Percentiles rank a stretch among this genome's conserved stretches.
These are phyloP conservation scores for Shinisaurus crocodilurus DNA, from an alignment of 2,113 vertebrate genomes.

Conservation along the genomic window DNA sequence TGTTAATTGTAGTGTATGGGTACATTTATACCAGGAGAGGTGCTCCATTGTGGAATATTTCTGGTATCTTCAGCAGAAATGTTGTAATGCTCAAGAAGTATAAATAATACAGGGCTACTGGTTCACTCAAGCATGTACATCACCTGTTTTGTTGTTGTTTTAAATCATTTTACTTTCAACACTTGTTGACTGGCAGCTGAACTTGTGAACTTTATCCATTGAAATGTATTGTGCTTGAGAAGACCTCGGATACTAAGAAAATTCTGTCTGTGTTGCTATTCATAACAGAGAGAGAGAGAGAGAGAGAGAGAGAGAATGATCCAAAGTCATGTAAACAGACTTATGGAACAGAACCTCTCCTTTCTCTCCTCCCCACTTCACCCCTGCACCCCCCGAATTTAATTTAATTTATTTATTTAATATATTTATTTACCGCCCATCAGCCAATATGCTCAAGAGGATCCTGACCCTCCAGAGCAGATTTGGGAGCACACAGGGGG, in stretches of 20 bases:
- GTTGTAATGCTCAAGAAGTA: constrained; percentile 26
- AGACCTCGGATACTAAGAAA: background rate
- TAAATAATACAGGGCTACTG: background rate
- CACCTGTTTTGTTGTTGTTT: background rate
- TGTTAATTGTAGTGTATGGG: no score
- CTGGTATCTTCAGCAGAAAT: constrained; percentile 62
- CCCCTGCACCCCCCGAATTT: no score
- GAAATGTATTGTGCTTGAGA: background rate
- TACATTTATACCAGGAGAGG: no score
- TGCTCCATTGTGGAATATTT: background rate
- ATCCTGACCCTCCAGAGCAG: no score
- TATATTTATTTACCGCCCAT: no score
- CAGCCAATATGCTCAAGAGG: no score
- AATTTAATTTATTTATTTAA: no score
- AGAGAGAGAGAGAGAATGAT: no score
- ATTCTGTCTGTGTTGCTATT: background rate
- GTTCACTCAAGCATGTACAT: background rate
- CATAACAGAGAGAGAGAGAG: background rate
- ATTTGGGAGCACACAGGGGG: no score
- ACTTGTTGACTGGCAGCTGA: background rate
- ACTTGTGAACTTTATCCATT: background rate
- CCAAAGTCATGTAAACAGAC: no score
- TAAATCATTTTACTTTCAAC: background rate
- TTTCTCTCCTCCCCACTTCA: no score
- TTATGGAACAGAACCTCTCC: no score